A percentile compares a stretch with the other conserved stretches of the same genome.
These are phyloP conservation scores for Drosophila kuntzei DNA, from an alignment of 2,888 invertebrate genomes.

Conservation along the genomic window DNA sequence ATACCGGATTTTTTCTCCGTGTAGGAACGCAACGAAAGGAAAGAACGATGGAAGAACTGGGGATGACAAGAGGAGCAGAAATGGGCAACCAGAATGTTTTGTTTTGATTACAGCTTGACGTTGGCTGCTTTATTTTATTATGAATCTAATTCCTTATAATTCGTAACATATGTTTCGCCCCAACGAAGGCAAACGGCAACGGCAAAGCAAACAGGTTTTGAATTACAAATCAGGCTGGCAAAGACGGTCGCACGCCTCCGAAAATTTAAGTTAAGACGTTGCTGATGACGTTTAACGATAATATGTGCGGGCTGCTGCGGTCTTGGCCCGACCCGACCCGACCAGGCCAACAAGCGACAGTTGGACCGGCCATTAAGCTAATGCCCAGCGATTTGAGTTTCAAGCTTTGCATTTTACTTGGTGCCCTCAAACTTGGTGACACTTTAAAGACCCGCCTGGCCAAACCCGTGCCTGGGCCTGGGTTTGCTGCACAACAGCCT, in stretches of 20 bases:
- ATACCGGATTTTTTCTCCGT: no score
- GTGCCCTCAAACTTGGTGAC: constrained; percentile 73
- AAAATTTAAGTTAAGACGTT: constrained; percentile 76
- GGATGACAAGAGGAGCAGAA: background rate
- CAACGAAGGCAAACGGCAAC: constrained; percentile 31
- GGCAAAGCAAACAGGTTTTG: constrained; percentile 67
- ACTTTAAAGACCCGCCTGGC: constrained; percentile 65
- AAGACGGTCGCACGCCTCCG: constrained; percentile 19
- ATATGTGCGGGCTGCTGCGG: constrained; percentile 51
- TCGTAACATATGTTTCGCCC: constrained; percentile 77
- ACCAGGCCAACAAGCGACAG: constrained; percentile 51
- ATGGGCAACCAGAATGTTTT: constrained; percentile 64
- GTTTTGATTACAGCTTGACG: constrained; percentile 79
- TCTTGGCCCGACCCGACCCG: constrained; percentile 14
- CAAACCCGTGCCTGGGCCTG: background rate
- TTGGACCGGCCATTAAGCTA: constrained; percentile 73
- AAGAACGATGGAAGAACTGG: constrained; percentile 1
- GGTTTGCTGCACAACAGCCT: background rate
- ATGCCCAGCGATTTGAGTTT: constrained; percentile 72
- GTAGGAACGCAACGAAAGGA: background rate
- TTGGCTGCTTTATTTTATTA: constrained; percentile 76
- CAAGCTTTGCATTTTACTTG: constrained; percentile 58
- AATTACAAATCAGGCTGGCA: constrained; percentile 75
- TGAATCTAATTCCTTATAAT: constrained; percentile 81
- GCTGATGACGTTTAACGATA: constrained; percentile 79